phyloP scores from a whole-genome alignment of 2,888 invertebrate genomes.

The Tenthredo mesomela region DNA sequence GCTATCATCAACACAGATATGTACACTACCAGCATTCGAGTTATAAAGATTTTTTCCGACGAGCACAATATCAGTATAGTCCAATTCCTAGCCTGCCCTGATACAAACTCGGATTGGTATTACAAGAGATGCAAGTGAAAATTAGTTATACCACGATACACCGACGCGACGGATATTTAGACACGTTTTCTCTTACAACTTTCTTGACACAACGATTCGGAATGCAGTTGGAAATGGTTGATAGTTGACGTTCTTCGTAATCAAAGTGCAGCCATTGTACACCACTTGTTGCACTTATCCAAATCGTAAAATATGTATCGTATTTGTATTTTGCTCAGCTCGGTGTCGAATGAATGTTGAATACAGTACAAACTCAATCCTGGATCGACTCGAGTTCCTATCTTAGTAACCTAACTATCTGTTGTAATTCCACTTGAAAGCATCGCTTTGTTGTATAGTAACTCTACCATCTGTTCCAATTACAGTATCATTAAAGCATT shows the following conservation, averaged over 20 bases:
- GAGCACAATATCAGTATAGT: background rate
- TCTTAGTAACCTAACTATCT: background rate
- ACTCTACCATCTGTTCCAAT: too few relatives aligned
- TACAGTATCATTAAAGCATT: too few relatives aligned
- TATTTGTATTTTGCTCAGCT: background rate
- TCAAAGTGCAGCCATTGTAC: background rate
- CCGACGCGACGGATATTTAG: background rate
- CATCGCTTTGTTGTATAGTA: too few relatives aligned
- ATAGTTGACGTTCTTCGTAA: background rate
- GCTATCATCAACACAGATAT: background rate
- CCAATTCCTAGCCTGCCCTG: background rate
- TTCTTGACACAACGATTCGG: background rate
- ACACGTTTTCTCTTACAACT: too few relatives aligned
- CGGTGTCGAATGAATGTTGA: background rate
- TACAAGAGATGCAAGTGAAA: background rate
- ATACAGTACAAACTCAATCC: background rate
- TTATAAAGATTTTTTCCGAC: background rate
- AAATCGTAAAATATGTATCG: background rate
- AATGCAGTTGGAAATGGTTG: background rate
- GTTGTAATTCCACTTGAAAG: too few relatives aligned
- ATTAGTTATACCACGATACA: background rate
- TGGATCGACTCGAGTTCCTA: background rate
- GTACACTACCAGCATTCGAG: background rate
- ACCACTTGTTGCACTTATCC: conserved; percentile 14
- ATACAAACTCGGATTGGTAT: background rate